A percentile compares a stretch with the other conserved stretches of the same genome.
These are phyloP conservation scores for Xiphophorus maculatus DNA, from an alignment of 2,113 vertebrate genomes.

Conservation along the genomic window DNA sequence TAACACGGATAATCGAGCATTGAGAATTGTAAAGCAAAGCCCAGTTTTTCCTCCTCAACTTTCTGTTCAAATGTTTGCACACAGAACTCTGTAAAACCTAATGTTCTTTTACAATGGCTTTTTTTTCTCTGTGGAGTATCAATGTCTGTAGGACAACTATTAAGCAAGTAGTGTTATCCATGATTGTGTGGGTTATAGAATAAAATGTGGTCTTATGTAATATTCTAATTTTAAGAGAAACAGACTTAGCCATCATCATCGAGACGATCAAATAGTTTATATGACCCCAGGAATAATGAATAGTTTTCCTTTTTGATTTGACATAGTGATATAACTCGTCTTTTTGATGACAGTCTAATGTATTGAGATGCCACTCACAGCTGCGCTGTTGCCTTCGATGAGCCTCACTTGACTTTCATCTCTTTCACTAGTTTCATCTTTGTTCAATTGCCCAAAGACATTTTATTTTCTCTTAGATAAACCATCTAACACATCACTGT, in stretches of 20 bases:
- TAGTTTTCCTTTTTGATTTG: not conserved
- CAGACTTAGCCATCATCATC: not conserved
- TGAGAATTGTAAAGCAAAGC: not conserved
- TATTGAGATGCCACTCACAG: not conserved
- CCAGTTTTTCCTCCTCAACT: not conserved
- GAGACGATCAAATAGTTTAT: not conserved
- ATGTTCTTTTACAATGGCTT: too few relatives aligned
- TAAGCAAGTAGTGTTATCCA: not conserved
- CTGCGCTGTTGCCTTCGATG: not conserved
- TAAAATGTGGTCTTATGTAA: not conserved
- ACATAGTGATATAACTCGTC: not conserved
- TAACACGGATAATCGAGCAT: too few relatives aligned
- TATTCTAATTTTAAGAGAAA: not conserved
- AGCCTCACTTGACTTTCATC: not conserved
- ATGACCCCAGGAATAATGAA: not conserved
- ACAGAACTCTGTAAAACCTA: not conserved
- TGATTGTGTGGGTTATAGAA: not conserved
- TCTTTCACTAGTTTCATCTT: not conserved
- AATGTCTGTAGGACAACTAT: not conserved
- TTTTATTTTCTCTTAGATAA: not conserved
- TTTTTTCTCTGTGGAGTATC: too few relatives aligned
- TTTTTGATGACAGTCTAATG: not conserved
- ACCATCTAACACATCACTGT: not conserved
- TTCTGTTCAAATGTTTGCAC: not conserved
- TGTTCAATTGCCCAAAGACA: not conserved